A percentile compares a stretch with the other conserved stretches of the same genome.
These are phyloP conservation scores for Bombus picipes DNA, from an alignment of 1,140 invertebrate genomes.

Conservation along the genomic window DNA sequence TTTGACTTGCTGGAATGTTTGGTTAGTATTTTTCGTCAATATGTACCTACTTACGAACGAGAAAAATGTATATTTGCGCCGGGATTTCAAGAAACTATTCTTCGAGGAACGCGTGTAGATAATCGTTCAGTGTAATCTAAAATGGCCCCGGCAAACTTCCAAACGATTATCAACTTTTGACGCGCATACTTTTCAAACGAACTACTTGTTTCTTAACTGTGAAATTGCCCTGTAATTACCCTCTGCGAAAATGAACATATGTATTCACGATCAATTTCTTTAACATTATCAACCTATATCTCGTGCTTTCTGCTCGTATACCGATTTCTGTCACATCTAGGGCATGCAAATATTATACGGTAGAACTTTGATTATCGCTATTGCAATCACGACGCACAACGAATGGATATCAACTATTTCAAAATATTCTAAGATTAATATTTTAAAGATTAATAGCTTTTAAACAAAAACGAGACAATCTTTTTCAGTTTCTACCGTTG, in stretches of 20 bases:
- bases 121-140: neutral
- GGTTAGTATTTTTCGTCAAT: constrained; percentile 1
- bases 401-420: no score
- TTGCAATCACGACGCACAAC: no score
- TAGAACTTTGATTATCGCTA: no score
- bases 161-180: neutral
- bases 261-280: neutral
- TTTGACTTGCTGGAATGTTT: constrained; percentile 1
- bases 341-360: no score
- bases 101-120: neutral
- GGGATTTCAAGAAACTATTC: neutral
- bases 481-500: no score
- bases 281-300: no score
- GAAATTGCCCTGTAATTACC: neutral
- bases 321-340: no score
- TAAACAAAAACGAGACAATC: no score
- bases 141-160: neutral
- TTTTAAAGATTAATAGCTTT: no score
- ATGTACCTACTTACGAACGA: neutral
- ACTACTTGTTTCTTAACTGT: neutral
- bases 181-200: neutral
- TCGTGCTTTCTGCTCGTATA: no score
- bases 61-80: neutral
- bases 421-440: no score
- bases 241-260: neutral